Evolutionary conservation across 2,797 vertebrate species (phyloP).

Genomic region (Mormyrops boulengeri): DNA sequence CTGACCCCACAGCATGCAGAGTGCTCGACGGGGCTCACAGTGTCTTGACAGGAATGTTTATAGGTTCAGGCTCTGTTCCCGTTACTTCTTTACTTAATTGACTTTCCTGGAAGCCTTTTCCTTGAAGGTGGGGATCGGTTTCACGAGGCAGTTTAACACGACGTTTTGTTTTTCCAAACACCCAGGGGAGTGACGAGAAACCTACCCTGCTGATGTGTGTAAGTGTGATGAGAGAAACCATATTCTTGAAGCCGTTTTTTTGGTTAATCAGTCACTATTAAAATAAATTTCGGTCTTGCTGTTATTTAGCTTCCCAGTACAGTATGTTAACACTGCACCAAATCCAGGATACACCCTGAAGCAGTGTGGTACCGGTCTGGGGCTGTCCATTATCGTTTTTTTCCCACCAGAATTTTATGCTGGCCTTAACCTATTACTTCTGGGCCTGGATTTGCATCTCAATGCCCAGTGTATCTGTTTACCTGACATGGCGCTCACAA

Average conservation of each 20-base stretch:
- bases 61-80: background rate
- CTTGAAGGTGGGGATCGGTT: background rate
- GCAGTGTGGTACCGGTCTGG: background rate
- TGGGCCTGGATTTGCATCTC: background rate
- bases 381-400: background rate
- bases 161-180: background rate
- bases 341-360: background rate
- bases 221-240: background rate
- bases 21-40: background rate
- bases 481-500: background rate
- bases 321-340: background rate
- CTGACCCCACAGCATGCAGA: background rate
- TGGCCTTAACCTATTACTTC: background rate
- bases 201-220: background rate
- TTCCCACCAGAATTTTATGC: background rate
- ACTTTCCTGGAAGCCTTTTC: background rate
- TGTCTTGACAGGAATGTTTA: conserved; percentile 3
- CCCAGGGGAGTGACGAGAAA: background rate
- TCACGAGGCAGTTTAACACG: background rate
- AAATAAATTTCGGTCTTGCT: background rate
- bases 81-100: background rate
- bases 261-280: background rate
- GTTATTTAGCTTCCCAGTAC: background rate
- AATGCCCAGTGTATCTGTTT: background rate
- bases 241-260: background rate